A percentile compares a stretch with the other conserved stretches of the same genome.
Conservation (phyloP, 2,113 vertebrate genomes). For the Eurystomus gularis region DNA sequence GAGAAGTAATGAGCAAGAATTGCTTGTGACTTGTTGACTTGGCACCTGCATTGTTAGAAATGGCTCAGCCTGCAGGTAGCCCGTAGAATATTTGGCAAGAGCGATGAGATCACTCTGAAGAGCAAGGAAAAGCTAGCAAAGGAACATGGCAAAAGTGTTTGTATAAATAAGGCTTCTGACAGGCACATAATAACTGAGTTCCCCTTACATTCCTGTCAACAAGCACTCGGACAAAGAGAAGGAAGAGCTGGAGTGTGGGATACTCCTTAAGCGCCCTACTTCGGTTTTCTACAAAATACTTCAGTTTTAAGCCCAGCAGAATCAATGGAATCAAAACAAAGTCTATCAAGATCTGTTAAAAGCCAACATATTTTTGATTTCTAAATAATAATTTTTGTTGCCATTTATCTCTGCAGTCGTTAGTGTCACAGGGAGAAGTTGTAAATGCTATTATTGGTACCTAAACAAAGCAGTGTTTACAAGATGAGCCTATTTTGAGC, state of each 20-base stretch:
- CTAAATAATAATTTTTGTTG: neutral
- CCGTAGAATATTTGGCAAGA: neutral
- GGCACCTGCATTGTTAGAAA: neutral
- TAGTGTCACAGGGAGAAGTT: conserved; percentile 26
- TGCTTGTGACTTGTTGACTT: neutral
- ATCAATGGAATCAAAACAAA: neutral
- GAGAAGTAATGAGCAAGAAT: neutral
- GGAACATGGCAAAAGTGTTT: neutral
- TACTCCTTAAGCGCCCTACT: neutral
- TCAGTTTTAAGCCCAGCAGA: neutral
- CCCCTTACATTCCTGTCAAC: neutral
- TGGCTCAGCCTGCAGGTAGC: neutral
- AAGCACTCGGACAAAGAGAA: neutral
- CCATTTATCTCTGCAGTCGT: conserved; percentile 1
- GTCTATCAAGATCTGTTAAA: neutral
- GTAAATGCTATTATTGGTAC: conserved; percentile 46
- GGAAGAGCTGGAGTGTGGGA: neutral
- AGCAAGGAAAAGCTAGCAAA: neutral
- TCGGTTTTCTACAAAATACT: neutral
- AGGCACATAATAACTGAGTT: neutral
- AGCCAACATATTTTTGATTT: neutral
- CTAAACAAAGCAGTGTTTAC: conserved; percentile 26
- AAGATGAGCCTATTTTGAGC: conserved; percentile 59
- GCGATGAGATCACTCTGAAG: rapidly evolving
- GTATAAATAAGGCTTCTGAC: conserved; percentile 15